phyloP scores from a whole-genome alignment of 2,113 vertebrate genomes.

The Etheostoma cragini region DNA sequence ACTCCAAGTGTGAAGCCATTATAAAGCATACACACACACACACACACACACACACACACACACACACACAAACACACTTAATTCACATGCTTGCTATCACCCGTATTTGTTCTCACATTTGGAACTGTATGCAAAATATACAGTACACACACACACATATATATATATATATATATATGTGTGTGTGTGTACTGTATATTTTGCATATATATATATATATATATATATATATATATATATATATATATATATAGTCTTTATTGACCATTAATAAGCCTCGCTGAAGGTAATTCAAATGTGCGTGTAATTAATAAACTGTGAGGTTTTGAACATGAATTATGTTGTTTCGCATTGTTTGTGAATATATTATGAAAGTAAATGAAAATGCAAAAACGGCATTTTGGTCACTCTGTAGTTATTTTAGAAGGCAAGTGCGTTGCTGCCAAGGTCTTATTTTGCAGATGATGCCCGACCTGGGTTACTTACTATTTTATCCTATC shows the following conservation, averaged over 20 bases:
- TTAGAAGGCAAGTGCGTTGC: not conserved
- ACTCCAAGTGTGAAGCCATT: slow-evolving; percentile 1
- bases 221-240: too few species aligned
- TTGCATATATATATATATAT: too few species aligned
- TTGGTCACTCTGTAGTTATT: not conserved
- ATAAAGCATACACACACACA: slow-evolving; percentile 9
- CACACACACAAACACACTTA: not conserved
- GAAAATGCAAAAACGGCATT: slow-evolving; percentile 8
- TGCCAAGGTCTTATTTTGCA: slow-evolving; percentile 41
- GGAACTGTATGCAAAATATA: too few species aligned
- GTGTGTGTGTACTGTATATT: too few species aligned
- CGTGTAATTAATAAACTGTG: not conserved
- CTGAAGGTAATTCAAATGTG: not conserved
- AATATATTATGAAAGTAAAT: not conserved
- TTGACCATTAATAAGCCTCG: not conserved
- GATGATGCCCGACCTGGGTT: not conserved
- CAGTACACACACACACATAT: too few species aligned
- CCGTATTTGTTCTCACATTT: too few species aligned
- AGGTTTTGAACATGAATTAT: not conserved
- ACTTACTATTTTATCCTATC: too few species aligned
- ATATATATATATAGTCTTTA: too few species aligned
- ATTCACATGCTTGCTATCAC: too few species aligned
- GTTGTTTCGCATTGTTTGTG: not conserved
- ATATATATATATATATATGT: too few species aligned
- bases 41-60: not conserved